Conservation (phyloP, 2,888 invertebrate genomes). For the Schrankia costaestrigalis region DNA sequence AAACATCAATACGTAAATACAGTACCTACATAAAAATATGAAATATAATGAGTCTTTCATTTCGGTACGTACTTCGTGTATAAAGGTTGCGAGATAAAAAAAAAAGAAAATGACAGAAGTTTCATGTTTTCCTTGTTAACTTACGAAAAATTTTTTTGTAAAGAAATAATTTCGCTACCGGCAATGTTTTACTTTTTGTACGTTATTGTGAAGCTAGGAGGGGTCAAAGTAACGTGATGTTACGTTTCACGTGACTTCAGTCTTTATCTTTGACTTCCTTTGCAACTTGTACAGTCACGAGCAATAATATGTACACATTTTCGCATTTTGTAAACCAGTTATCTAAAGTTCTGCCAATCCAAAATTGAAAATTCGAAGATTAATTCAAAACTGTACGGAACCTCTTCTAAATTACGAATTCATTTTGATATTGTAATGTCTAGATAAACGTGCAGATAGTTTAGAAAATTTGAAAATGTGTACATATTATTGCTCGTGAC, state of each 20-base stretch:
- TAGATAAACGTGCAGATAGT: too few relatives aligned
- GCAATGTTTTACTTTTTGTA: slow-evolving; percentile 35
- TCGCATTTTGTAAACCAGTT: too few relatives aligned
- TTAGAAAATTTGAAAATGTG: too few relatives aligned
- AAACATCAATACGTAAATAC: slow-evolving; percentile 5
- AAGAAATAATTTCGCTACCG: slow-evolving; percentile 44
- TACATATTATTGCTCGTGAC: too few relatives aligned
- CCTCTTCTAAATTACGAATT: too few relatives aligned
- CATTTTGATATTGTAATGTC: too few relatives aligned
- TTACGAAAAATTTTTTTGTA: slow-evolving; percentile 42
- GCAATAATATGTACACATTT: too few relatives aligned
- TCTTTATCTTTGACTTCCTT: slow-evolving; percentile 43
- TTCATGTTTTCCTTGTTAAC: slow-evolving; percentile 62
- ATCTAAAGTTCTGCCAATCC: too few relatives aligned
- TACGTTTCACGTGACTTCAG: slow-evolving; percentile 33
- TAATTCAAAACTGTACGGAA: too few relatives aligned
- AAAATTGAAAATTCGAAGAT: too few relatives aligned
- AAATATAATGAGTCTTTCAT: slow-evolving; percentile 10
- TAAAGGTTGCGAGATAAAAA: slow-evolving; percentile 32
- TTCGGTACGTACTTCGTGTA: slow-evolving; percentile 19
- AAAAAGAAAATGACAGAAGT: slow-evolving; percentile 50
- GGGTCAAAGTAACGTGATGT: slow-evolving; percentile 41
- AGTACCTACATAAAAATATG: slow-evolving; percentile 5
- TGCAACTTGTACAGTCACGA: too few relatives aligned
- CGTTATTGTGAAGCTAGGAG: slow-evolving; percentile 41